A percentile compares a stretch with the other conserved stretches of the same genome.
Evolutionary conservation across 2,797 vertebrate species (phyloP).

Genomic region (Smutsia gigantea): DNA sequence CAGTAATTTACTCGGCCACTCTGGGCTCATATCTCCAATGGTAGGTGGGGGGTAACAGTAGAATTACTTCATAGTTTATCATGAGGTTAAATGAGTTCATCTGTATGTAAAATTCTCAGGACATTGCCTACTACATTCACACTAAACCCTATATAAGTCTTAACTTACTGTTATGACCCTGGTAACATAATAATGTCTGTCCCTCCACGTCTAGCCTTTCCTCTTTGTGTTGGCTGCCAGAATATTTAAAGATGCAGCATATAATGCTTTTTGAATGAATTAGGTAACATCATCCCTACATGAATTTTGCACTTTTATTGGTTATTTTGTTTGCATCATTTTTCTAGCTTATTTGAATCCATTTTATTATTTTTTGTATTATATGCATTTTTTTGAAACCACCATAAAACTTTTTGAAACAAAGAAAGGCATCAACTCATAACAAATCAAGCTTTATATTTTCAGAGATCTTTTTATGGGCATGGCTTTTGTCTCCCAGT

Average conservation of each 20-base stretch:
- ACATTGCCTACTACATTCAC: rapidly evolving
- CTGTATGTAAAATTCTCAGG: not conserved
- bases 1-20: not conserved
- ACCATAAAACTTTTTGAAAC: not conserved
- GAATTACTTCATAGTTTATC: not conserved
- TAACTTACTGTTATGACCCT: not conserved
- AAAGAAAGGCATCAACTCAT: not conserved
- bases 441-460: not conserved
- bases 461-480: not conserved
- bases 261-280: rapidly evolving
- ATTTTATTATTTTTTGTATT: not conserved
- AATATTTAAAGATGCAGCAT: not conserved
- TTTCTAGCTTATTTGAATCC: not conserved
- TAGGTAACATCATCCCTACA: not conserved
- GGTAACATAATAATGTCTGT: rapidly evolving
- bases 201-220: not conserved
- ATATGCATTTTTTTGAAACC: not conserved
- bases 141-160: not conserved
- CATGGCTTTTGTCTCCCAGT: not conserved
- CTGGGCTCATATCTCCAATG: not conserved
- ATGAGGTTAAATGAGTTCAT: not conserved
- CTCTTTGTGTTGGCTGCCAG: not conserved
- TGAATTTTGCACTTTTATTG: not conserved
- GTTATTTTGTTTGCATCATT: not conserved
- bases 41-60: not conserved